Evolutionary conservation across 1,140 invertebrate species (phyloP).

Genomic region (Neotoxoptera formosana): DNA sequence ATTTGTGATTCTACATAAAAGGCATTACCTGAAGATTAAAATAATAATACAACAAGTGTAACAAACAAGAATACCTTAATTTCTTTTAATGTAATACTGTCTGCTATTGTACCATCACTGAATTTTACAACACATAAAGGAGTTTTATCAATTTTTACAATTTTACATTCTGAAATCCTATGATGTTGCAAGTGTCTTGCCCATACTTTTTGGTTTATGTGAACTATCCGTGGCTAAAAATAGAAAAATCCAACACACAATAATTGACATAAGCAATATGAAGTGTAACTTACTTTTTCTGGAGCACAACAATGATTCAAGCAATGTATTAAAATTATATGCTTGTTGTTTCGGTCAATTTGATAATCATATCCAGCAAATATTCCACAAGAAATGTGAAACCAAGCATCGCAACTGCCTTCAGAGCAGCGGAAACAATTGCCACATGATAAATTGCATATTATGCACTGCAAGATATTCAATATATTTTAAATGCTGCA

Average conservation of each 20-base stretch:
- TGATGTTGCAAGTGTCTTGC: not conserved
- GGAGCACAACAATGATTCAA: not conserved
- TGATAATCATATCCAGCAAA: conserved; percentile 65
- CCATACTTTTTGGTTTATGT: conserved; percentile 45
- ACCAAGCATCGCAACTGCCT: conserved; percentile 64
- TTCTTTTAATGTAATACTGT: not conserved
- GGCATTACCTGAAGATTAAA: not conserved
- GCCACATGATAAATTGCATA: conserved; percentile 59
- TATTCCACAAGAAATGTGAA: conserved; percentile 68
- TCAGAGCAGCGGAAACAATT: conserved; percentile 66
- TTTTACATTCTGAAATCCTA: not conserved
- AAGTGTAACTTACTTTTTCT: conserved; percentile 12
- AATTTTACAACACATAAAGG: not conserved
- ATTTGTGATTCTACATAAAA: not conserved
- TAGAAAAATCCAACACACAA: not conserved
- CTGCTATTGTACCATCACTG: not conserved
- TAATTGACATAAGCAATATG: not conserved
- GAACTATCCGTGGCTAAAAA: not conserved
- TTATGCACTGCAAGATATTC: conserved; percentile 45
- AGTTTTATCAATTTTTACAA: not conserved
- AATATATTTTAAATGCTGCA: not conserved
- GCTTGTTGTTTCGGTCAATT: not conserved
- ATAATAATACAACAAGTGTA: not conserved
- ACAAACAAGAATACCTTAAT: conserved; percentile 9
- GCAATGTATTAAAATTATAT: conserved; percentile 17